phyloP scores from a whole-genome alignment of 2,113 vertebrate species.

The Ageneiosus marmoratus region DNA sequence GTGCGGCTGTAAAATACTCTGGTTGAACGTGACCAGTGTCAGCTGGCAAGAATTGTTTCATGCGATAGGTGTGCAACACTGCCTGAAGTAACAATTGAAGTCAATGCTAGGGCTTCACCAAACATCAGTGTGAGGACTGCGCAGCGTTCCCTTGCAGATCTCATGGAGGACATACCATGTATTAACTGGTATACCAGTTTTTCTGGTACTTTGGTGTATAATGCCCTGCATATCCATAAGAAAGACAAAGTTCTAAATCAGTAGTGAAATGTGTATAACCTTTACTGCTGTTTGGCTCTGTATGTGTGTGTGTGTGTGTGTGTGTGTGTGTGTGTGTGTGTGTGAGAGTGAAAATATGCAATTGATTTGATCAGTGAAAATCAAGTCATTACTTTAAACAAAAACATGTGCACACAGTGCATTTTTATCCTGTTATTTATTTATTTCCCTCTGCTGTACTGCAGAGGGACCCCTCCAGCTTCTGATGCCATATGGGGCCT shows the following conservation, averaged over 20 bases:
- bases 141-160: too few relatives aligned
- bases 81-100: too few relatives aligned
- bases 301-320: constrained; percentile 15
- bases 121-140: too few relatives aligned
- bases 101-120: too few relatives aligned
- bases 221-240: not conserved
- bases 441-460: constrained; percentile 37
- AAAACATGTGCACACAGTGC: constrained; percentile 54
- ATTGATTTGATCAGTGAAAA: constrained; percentile 60
- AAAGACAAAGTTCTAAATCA: constrained; percentile 24
- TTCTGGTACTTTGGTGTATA: too few relatives aligned
- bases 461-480: constrained; percentile 24
- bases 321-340: not conserved
- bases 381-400: constrained; percentile 54
- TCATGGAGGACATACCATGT: too few relatives aligned
- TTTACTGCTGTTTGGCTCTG: constrained; percentile 36
- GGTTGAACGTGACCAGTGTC: too few relatives aligned
- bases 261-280: constrained; percentile 32
- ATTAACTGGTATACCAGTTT: too few relatives aligned
- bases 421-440: constrained; percentile 47
- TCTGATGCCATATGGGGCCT: constrained; percentile 66
- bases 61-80: too few relatives aligned
- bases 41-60: too few relatives aligned
- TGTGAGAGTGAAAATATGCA: constrained; percentile 36
- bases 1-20: too few relatives aligned